phyloP scores from a whole-genome alignment of 2,797 vertebrate species.

The Peromyscus attwateri region DNA sequence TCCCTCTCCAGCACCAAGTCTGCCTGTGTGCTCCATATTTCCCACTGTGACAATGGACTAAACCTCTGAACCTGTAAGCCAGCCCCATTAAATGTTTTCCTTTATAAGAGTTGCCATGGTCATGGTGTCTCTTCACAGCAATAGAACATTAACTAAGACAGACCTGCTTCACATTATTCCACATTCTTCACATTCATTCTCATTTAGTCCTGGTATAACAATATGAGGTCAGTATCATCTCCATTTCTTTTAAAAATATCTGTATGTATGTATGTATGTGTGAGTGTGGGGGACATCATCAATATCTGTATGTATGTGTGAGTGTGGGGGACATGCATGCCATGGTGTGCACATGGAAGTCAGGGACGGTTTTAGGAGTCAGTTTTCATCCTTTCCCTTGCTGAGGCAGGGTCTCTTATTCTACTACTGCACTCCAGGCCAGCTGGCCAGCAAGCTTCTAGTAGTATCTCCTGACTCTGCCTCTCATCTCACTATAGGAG shows the following conservation, averaged over 20 bases:
- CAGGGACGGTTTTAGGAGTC: neutral
- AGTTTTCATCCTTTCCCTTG: neutral
- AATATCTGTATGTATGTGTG: neutral
- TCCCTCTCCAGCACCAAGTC: no score
- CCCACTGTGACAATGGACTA: neutral
- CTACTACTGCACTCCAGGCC: neutral
- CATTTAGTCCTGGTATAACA: neutral
- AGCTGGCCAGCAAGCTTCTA: neutral
- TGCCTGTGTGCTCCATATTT: no score
- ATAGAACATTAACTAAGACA: neutral
- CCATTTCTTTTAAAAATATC: no score
- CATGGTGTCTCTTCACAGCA: neutral
- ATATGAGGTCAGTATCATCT: neutral
- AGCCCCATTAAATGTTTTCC: neutral
- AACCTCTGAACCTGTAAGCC: neutral
- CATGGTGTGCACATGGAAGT: neutral
- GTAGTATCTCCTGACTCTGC: neutral
- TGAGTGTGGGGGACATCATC: neutral
- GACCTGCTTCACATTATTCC: neutral
- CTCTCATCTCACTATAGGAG: neutral
- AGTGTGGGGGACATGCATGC: neutral
- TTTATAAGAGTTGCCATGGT: neutral
- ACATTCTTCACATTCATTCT: neutral
- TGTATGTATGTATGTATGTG: neutral
- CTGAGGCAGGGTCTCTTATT: neutral